Percentiles rank a stretch among this genome's conserved stretches.
These are phyloP conservation scores for Sthenelais limicola DNA, from an alignment of 2,888 invertebrate species.

Conservation along the genomic window DNA sequence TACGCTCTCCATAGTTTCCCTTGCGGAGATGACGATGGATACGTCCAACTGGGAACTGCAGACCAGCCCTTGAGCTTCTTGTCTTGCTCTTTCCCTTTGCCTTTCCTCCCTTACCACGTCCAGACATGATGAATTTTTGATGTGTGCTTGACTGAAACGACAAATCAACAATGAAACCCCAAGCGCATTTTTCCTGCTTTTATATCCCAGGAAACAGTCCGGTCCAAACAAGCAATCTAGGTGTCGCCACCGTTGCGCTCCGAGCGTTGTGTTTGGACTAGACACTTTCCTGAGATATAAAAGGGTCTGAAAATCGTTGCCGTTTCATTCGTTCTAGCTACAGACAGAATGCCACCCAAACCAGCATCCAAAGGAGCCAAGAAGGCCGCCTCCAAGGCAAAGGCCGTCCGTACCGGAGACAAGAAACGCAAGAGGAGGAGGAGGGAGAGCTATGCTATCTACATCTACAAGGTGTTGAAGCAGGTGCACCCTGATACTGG, in stretches of 20 bases:
- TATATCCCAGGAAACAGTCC: not conserved
- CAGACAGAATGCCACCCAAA: constrained; percentile 51
- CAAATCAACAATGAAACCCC: not conserved
- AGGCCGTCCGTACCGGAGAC: constrained; percentile 55
- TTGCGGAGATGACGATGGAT: constrained; percentile 70
- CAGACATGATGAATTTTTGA: constrained; percentile 47
- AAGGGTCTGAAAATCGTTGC: not conserved
- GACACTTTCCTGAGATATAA: not conserved
- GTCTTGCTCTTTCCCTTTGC: constrained; percentile 69
- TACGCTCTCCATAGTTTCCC: constrained; percentile 71
- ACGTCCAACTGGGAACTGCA: constrained; percentile 72
- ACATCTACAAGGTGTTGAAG: constrained; percentile 63
- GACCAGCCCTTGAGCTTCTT: constrained; percentile 69
- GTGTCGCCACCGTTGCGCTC: not conserved
- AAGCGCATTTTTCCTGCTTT: not conserved
- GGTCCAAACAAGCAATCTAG: constrained; percentile 8
- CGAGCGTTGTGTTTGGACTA: constrained; percentile 10
- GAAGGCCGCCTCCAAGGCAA: constrained; percentile 59
- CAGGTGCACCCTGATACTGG: constrained; percentile 68
- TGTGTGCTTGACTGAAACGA: not conserved
- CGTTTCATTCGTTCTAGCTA: not conserved
- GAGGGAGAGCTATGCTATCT: constrained; percentile 59
- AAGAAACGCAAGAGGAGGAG: constrained; percentile 60
- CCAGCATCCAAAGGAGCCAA: constrained; percentile 55
- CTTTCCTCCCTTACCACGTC: constrained; percentile 72